Evolutionary conservation across 2,888 invertebrate genomes (phyloP), one percentile per base, ranked within the genome.

Genomic region (Pelosia muscerda): DNA sequence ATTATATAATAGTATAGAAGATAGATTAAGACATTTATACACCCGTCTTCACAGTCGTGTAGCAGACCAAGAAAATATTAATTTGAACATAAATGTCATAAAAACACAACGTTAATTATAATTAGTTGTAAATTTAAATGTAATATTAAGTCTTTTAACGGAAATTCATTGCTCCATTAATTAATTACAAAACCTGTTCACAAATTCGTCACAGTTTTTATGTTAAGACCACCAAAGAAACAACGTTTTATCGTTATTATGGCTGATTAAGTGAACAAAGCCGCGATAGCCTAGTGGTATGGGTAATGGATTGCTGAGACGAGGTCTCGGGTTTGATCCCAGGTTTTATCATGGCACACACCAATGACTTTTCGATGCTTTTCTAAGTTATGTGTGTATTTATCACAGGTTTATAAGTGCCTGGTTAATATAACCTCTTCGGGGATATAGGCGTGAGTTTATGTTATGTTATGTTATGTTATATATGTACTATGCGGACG

Each of bases 91-190:
- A 54, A 63, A 23, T 34, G 31, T 54, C 34, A 23, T 25, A 55
- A 55, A 31, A 54, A 55, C 23, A 55, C 13, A 53, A 54, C 22
- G 53, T 57, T 58, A 65, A 49, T 49, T 53, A 58, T 19, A 66
- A 72, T 76, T 59, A 66, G 58, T 68, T 69, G 59, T 34, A 58
- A 63, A 15, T 15, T 61, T 38, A 55, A 26, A 65, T n/a, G 71
- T 63, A 65, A 61, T 49, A 59, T 22, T 2, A 58, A 28, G 62
- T 65, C 72, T 63, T 67, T 73, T 65, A 72, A 53, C 13, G 61
- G 42, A 73, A 79, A 77, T 77, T 79, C 81, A 81, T 69, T 8
- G 8, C 66, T 11, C 62, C 65, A 28, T 81, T 74, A 81, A 80
- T 63, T 8, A 23, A 10, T 68, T 68, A 77, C 73, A 49, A 57